Conservation (phyloP, 2,888 invertebrate species). For the Ditylenchus weischeri region DNA sequence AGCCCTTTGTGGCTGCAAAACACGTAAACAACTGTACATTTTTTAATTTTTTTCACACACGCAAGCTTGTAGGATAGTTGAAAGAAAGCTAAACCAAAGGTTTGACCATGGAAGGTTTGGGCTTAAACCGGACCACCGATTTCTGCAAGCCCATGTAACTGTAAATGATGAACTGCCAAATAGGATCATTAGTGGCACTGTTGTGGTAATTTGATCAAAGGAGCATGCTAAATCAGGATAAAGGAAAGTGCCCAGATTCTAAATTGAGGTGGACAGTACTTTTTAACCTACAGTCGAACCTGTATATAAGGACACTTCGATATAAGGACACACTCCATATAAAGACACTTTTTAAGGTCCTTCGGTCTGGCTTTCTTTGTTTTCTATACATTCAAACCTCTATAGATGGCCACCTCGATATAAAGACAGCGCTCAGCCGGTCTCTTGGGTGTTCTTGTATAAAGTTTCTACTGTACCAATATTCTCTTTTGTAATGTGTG, state of each 20-base stretch:
- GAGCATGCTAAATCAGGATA: background rate
- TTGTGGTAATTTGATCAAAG: conserved; percentile 26
- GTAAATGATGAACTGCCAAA: conserved; percentile 62
- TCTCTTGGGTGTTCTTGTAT: too few species aligned
- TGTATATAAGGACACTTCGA: too few species aligned
- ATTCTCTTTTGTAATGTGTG: too few species aligned
- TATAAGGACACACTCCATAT: too few species aligned
- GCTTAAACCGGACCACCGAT: conserved; percentile 58
- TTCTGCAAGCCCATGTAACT: conserved; percentile 33
- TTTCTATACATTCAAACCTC: too few species aligned
- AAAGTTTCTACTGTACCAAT: too few species aligned
- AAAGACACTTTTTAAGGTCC: too few species aligned
- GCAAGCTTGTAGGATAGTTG: conserved; percentile 30
- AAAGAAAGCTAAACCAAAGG: conserved; percentile 38
- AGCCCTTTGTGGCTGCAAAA: conserved; percentile 34
- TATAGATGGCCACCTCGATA: too few species aligned
- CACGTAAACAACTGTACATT: conserved; percentile 19
- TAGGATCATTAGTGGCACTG: conserved; percentile 57
- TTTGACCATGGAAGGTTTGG: conserved; percentile 59
- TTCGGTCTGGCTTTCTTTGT: too few species aligned
- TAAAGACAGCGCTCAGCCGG: too few species aligned
- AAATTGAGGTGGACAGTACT: too few species aligned
- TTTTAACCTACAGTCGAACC: too few species aligned
- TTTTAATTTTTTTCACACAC: background rate
- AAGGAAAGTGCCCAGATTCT: background rate